A percentile compares a stretch with the other conserved stretches of the same genome.
These are phyloP conservation scores for Brachionichthys hirsutus DNA, from an alignment of 2,113 vertebrate species.

Conservation along the genomic window DNA sequence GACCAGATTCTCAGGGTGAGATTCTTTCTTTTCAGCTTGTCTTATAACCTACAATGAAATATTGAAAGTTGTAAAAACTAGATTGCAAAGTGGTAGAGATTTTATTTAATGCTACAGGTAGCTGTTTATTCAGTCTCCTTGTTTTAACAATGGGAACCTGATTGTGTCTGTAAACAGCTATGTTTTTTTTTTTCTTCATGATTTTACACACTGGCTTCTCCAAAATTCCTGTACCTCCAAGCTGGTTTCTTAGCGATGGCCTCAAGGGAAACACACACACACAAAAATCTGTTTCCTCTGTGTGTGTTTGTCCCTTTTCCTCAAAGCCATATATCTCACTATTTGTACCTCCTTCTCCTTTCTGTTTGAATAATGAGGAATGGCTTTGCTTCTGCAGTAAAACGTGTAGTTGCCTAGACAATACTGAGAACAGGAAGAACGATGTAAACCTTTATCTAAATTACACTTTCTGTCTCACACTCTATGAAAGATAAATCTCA, in stretches of 20 bases:
- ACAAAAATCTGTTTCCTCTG: slow-evolving; percentile 58
- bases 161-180: slow-evolving; percentile 21
- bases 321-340: slow-evolving; percentile 51
- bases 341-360: slow-evolving; percentile 48
- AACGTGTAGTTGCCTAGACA: slow-evolving; percentile 44
- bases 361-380: slow-evolving; percentile 46
- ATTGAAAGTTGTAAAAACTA: background rate
- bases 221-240: slow-evolving; percentile 60
- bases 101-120: background rate
- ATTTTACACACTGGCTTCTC: slow-evolving; percentile 42
- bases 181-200: slow-evolving; percentile 53
- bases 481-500: background rate
- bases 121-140: background rate
- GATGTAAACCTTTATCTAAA: slow-evolving; percentile 33
- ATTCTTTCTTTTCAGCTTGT: slow-evolving; percentile 10
- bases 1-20: slow-evolving; percentile 99
- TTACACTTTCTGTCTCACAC: background rate
- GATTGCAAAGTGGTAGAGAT: background rate
- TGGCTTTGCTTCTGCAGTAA: slow-evolving; percentile 42
- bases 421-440: slow-evolving; percentile 24
- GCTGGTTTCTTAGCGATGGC: slow-evolving; percentile 64
- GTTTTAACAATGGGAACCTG: slow-evolving; percentile 12
- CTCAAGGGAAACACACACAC: slow-evolving; percentile 31
- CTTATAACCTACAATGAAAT: background rate
- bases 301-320: slow-evolving; percentile 50